Conservation (phyloP, 2,888 invertebrate genomes). For the Platycnemis pennipes region DNA sequence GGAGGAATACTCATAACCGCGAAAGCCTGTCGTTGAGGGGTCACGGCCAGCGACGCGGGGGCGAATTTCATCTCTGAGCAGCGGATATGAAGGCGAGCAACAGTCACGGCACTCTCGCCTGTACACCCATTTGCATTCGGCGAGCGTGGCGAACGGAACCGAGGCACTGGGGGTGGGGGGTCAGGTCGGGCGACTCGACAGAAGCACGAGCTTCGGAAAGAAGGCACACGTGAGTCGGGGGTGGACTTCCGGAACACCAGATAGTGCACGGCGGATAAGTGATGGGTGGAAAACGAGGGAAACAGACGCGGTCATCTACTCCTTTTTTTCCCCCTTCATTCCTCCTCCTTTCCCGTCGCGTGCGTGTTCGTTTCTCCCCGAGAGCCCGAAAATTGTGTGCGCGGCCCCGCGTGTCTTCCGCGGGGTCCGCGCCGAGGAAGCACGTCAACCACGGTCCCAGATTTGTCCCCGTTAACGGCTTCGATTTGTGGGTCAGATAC, state of each 20-base stretch:
- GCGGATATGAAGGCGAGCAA: neutral
- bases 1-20: neutral
- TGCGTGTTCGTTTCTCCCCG: neutral
- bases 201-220: neutral
- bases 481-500: constrained; percentile 39
- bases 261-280: neutral
- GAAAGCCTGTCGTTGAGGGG: neutral
- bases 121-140: neutral
- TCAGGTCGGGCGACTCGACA: too few species aligned
- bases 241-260: neutral
- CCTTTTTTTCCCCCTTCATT: neutral
- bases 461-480: constrained; percentile 32
- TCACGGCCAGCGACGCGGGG: neutral
- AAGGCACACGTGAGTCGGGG: neutral
- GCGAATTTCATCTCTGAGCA: neutral
- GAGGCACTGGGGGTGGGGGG: neutral
- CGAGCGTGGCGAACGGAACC: neutral
- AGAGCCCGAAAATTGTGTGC: neutral
- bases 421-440: neutral
- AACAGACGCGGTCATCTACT: neutral
- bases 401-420: neutral
- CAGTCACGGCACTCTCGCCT: neutral
- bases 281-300: too few species aligned
- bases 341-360: neutral
- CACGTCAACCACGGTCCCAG: constrained; percentile 2